Base-by-base conservation (phyloP, 2,113 vertebrate genomes). In the Turdus rufiventris region DNA sequence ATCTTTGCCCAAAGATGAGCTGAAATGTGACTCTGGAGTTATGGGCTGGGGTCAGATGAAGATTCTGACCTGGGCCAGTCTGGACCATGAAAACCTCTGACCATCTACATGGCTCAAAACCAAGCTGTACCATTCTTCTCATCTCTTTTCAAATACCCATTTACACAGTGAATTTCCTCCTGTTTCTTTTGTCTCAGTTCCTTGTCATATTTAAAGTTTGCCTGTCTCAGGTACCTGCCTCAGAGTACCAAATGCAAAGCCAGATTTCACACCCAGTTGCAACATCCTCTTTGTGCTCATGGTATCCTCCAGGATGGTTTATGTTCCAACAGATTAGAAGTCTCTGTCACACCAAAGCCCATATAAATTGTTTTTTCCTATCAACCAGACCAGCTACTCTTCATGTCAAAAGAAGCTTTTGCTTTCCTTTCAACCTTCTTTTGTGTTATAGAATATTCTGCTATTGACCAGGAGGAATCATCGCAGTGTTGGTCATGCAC, bases 231-330 rank as follows among this genome's bases (percentile, higher is more conserved):
- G 26, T 23, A 66, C 13, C 1, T 11, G 6, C n/a, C 19, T 62
- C 6, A 54, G 18, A 34, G 7, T 67, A 31, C 29, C 5, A 1
- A 15, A 43, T 18, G 34, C 26, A 53, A 71, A 78, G 4, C 2
- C 14, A 42, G 33, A 21, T 25, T 60, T 76, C 33, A 63, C 1
- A 13, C 3, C 3, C 9, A 5, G 4, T 36, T 5, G 0, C 2
- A 29, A 6, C 3, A 61, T 18, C 7, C 12, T 74, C 20, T 58
- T 34, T 1, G 0, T 48, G 21, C 4, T 36, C 29, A 34, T 9
- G 0, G 10, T 33, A 40, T 48, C 11, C 26, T 68, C 18, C 62
- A 73, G 24, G 20, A 7, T 60, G 18, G 4, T 43, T 48, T 68
- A 20, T 74, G 14, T 68, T 25, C 45, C n/a, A 47, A 9, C 3